Percentiles rank a stretch among this genome's conserved stretches.
phyloP scores from a whole-genome alignment of 2,797 vertebrate genomes.

The Molossus alvarezi region DNA sequence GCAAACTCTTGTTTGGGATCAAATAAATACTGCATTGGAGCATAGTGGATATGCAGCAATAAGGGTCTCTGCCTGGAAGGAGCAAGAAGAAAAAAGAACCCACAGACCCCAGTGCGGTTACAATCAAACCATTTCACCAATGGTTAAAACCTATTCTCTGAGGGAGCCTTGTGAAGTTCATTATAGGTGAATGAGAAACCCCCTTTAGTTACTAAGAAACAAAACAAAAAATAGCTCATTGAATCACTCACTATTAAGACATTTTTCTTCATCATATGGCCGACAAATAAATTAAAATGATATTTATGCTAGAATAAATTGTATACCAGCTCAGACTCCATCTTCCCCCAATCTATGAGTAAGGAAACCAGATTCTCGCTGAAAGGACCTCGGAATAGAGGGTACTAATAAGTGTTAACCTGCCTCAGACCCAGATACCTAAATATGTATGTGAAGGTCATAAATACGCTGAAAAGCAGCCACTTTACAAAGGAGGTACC shows the following conservation, averaged over 20 bases:
- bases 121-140: slow-evolving; percentile 66
- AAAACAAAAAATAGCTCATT: neutral
- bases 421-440: neutral
- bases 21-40: slow-evolving; percentile 40
- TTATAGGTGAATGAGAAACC: neutral
- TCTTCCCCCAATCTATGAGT: neutral
- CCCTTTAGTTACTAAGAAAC: neutral
- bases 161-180: slow-evolving; percentile 6
- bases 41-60: slow-evolving; percentile 3
- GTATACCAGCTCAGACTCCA: neutral
- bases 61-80: slow-evolving; percentile 57
- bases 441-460: neutral
- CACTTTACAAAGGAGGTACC: neutral
- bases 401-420: neutral
- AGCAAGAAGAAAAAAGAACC: neutral
- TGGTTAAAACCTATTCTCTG: slow-evolving; percentile 55
- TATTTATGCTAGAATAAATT: neutral
- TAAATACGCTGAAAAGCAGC: neutral
- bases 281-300: slow-evolving; percentile 13
- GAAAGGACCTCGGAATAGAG: neutral
- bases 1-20: slow-evolving; percentile 76
- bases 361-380: neutral
- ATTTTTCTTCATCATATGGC: slow-evolving; percentile 23
- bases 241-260: slow-evolving; percentile 28
- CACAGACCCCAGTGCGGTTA: neutral